A percentile compares a stretch with the other conserved stretches of the same genome.
phyloP scores from a whole-genome alignment of 2,888 invertebrate genomes.

The Apamea epomidion region DNA sequence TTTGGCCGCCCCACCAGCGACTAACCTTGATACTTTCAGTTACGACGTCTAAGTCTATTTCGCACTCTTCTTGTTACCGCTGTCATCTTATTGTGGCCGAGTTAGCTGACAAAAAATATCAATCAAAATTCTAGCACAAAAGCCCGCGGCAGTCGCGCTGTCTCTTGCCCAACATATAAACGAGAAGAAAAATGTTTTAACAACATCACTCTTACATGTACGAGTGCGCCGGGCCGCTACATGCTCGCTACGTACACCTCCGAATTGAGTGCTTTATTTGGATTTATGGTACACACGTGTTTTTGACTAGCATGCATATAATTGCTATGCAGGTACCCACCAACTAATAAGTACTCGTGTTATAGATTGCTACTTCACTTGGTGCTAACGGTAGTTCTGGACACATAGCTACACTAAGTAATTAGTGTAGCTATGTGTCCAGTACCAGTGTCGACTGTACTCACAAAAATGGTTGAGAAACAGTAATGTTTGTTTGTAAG shows the following conservation, averaged over 20 bases:
- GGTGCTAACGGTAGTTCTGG: conserved; percentile 65
- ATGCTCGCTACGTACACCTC: conserved; percentile 76
- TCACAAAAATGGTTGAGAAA: no score
- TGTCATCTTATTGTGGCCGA: conserved; percentile 90
- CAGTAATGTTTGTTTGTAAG: no score
- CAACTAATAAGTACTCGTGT: conserved; percentile 61
- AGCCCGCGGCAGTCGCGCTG: conserved; percentile 85
- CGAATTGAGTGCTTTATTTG: conserved; percentile 81
- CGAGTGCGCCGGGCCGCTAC: conserved; percentile 80
- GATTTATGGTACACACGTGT: conserved; percentile 76
- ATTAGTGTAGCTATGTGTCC: no score
- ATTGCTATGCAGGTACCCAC: conserved; percentile 66
- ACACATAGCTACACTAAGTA: conserved; percentile 58
- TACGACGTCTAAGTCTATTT: conserved; percentile 86
- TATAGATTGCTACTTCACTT: conserved; percentile 67
- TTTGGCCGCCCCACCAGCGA: conserved; percentile 84
- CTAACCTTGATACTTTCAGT: conserved; percentile 90
- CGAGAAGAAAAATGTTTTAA: conserved; percentile 78
- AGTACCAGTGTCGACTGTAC: no score
- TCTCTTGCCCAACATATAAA: conserved; percentile 82
- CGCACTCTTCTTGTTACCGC: conserved; percentile 89
- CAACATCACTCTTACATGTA: conserved; percentile 71
- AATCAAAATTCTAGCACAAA: conserved; percentile 91
- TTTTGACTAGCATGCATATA: conserved; percentile 67
- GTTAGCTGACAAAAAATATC: conserved; percentile 90